A percentile compares a stretch with the other conserved stretches of the same genome.
Conservation (phyloP, 2,797 vertebrate species). For the Chaenodraco wilsoni region DNA sequence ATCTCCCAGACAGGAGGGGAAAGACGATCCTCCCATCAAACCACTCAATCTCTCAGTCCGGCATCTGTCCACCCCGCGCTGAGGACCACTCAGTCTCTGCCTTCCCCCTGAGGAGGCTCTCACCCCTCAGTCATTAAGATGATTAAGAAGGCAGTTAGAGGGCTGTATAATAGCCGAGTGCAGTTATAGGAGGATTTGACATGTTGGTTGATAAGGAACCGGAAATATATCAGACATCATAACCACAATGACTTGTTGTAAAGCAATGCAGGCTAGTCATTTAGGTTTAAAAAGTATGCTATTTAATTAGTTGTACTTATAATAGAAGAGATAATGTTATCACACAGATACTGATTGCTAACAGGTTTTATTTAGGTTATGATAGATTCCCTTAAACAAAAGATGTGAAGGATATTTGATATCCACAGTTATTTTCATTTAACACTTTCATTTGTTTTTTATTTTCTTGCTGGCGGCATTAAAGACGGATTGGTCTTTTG, state of each 20-base stretch:
- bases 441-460: too few species aligned
- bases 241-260: constrained; percentile 18
- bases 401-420: too few species aligned
- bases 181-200: constrained; percentile 25
- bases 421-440: too few species aligned
- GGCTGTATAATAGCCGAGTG: constrained; percentile 34
- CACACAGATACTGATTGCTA: neutral
- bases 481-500: too few species aligned
- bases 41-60: constrained; percentile 57
- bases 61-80: constrained; percentile 68
- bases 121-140: constrained; percentile 56
- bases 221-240: constrained; percentile 9
- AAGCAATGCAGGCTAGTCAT: neutral
- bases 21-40: constrained; percentile 75
- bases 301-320: neutral
- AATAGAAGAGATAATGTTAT: neutral
- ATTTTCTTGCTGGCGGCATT: too few species aligned
- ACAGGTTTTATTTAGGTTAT: neutral
- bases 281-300: neutral
- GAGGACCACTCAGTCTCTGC: constrained; percentile 54
- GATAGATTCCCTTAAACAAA: neutral
- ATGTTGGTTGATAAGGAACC: constrained; percentile 13
- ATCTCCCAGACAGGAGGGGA: constrained; percentile 74
- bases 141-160: constrained; percentile 67
- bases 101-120: constrained; percentile 57